These are phyloP conservation scores for Neostethus bicornis DNA, from an alignment of 2,797 vertebrate genomes.

Conservation along the genomic window DNA sequence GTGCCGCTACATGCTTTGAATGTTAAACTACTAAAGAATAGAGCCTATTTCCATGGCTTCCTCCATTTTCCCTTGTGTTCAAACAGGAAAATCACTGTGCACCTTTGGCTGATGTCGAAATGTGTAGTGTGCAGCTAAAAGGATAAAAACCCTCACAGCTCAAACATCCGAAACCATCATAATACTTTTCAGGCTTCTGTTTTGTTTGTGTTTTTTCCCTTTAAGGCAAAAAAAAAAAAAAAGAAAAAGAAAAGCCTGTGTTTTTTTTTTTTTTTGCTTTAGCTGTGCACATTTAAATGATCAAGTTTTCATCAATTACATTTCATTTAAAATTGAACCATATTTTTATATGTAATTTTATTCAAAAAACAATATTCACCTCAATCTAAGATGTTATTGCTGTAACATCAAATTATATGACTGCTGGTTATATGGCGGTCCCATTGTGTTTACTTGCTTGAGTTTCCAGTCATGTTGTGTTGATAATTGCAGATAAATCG, in stretches of 20 bases:
- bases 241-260: too few relatives aligned
- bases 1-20: slow-evolving; percentile 64
- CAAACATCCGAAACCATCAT: slow-evolving; percentile 35
- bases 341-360: too few relatives aligned
- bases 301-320: too few relatives aligned
- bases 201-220: slow-evolving; percentile 15
- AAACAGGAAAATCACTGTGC: slow-evolving; percentile 65
- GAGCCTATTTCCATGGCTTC: slow-evolving; percentile 59
- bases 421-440: slow-evolving; percentile 21
- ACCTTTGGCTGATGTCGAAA: slow-evolving; percentile 62
- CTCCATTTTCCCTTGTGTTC: slow-evolving; percentile 51
- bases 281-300: too few relatives aligned
- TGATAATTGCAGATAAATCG: slow-evolving; percentile 73
- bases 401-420: slow-evolving; percentile 31
- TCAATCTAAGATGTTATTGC: slow-evolving; percentile 2
- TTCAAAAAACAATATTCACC: neutral
- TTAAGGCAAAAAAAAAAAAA: too few relatives aligned
- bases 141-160: slow-evolving; percentile 43
- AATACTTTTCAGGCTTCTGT: slow-evolving; percentile 29
- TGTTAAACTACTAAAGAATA: slow-evolving; percentile 70
- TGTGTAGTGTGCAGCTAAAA: slow-evolving; percentile 49
- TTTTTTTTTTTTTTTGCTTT: slow-evolving; percentile 22
- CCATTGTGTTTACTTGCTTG: slow-evolving; percentile 53
- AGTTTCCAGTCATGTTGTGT: slow-evolving; percentile 36
- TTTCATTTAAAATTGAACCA: too few relatives aligned